Conservation (phyloP, 2,888 invertebrate species). For the Caenorhabditis becei region DNA sequence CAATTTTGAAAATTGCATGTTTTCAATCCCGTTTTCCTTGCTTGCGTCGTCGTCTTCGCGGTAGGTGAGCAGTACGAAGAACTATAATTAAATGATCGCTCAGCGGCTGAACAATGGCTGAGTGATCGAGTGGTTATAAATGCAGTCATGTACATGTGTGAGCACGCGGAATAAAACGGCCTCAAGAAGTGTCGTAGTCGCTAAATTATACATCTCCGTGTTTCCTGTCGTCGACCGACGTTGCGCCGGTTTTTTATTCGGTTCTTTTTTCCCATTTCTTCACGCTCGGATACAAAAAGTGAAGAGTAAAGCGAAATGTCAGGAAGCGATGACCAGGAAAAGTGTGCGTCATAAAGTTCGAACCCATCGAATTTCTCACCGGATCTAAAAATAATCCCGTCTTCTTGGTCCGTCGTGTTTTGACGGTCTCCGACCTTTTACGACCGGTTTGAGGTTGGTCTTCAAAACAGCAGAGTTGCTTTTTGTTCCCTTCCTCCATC, state of each 20-base stretch:
- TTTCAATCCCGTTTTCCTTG: background rate
- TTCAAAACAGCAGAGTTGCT: background rate
- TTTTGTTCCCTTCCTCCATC: background rate
- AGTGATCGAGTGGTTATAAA: slow-evolving; percentile 14
- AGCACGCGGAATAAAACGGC: background rate
- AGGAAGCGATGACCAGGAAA: background rate
- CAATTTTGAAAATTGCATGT: slow-evolving; percentile 26
- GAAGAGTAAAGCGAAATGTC: slow-evolving; percentile 7
- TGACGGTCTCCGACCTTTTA: slow-evolving; percentile 18
- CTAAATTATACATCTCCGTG: slow-evolving; percentile 13
- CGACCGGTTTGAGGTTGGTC: background rate
- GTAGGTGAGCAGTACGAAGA: slow-evolving; percentile 31
- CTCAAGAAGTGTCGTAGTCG: slow-evolving; percentile 1
- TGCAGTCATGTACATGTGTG: background rate
- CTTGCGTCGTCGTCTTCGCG: slow-evolving; percentile 10
- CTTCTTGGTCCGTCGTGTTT: slow-evolving; percentile 2
- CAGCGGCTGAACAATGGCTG: slow-evolving; percentile 26
- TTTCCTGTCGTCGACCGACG: background rate
- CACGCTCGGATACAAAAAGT: slow-evolving; percentile 22
- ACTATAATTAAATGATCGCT: slow-evolving; percentile 48
- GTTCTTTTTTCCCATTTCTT: background rate
- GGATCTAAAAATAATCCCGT: slow-evolving; percentile 13
- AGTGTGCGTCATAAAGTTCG: slow-evolving; percentile 22
- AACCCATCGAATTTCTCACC: slow-evolving; percentile 24
- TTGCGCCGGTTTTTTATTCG: background rate